Base-by-base conservation (phyloP, 2,113 vertebrate genomes). In the Podiceps cristatus region DNA sequence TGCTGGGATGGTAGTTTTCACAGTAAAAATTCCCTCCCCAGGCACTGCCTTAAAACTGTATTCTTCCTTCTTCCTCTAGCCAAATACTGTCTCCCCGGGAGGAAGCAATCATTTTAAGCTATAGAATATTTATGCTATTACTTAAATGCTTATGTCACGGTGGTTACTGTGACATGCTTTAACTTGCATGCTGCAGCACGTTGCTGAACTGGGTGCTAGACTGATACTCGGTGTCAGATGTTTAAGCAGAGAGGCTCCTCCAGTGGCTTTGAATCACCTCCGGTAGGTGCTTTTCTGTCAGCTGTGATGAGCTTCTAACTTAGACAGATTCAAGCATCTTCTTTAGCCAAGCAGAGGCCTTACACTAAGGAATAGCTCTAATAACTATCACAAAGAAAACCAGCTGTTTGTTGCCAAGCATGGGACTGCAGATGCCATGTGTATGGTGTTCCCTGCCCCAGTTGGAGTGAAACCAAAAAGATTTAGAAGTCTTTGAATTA, bases 401-500 rank as follows among this genome's bases (percentile, higher is more conserved):
- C 60, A 74, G 58, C 77, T 81, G 24, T 40, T 91, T 35, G 29
- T 78, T 82, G 77, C 53, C 29, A 44, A 49, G 91, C 86, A 47
- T 3, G 5, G 49, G 40, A n/a, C 52, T 49, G 60, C 35, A 71
- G 63, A 10, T 59, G 55, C 47, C 52, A 13, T 2, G 23, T 24
- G 67, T 44, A 18, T 2, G 1, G 64, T 45, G 77, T 81, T 93
- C 50, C 44, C 68, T 95, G 81, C 73, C 93, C 91, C 88, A 87
- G 33, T 10, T 96, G 91, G 93, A 96, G 94, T 1, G 17, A 82
- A 87, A 75, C 66, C 77, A 91, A 14, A 62, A 80, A 69, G 90
- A 68, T 60, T 92, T 83, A 50, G 13, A 94, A 82, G 86, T 58
- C 86, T 88, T 81, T 72, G 84, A 94, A 91, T 89, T 89, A 37